These are phyloP conservation scores for Scalopus aquaticus DNA, from an alignment of 2,113 vertebrate species.

Conservation along the genomic window DNA sequence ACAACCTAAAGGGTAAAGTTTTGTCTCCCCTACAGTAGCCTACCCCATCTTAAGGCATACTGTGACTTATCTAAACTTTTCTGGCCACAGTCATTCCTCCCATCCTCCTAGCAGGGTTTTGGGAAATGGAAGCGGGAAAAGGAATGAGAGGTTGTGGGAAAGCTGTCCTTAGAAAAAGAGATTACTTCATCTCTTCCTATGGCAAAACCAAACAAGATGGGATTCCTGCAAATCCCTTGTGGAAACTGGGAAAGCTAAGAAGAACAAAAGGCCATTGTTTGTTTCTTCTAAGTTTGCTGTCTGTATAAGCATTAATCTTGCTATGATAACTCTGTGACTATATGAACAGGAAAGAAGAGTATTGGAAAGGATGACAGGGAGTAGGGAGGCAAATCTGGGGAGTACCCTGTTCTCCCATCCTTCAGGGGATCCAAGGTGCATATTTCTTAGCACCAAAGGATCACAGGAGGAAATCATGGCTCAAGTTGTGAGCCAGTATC, in stretches of 20 bases:
- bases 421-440: not conserved
- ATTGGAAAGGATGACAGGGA: not conserved
- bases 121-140: rapidly evolving
- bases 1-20: not conserved
- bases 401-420: not conserved
- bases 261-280: not conserved
- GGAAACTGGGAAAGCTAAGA: not conserved
- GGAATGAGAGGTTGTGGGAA: not conserved
- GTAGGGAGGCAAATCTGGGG: not conserved
- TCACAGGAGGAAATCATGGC: rapidly evolving
- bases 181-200: not conserved
- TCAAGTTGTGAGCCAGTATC: rapidly evolving
- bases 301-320: not conserved
- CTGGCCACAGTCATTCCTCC: not conserved
- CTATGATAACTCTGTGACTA: not conserved
- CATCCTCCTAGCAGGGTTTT: not conserved
- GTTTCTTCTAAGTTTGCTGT: not conserved
- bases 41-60: not conserved
- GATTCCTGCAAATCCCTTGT: not conserved
- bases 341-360: not conserved
- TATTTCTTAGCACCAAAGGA: not conserved
- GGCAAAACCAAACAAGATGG: not conserved
- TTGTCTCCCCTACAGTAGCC: not conserved
- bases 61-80: not conserved
- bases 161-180: not conserved